phyloP scores from a whole-genome alignment of 2,113 vertebrate genomes.

The Mastomys natalensis region DNA sequence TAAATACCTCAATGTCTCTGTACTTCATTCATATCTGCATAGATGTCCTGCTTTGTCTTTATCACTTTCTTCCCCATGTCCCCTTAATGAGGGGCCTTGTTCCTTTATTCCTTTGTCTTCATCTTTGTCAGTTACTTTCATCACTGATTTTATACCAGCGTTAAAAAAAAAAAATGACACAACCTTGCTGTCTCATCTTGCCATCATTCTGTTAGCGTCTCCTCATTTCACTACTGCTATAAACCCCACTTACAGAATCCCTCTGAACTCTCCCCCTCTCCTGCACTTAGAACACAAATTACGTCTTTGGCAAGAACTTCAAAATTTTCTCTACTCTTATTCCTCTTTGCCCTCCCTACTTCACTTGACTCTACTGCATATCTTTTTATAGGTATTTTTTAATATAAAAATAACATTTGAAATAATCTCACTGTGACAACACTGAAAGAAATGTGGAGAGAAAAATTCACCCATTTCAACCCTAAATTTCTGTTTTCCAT shows the following conservation, averaged over 20 bases:
- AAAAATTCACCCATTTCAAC: conserved; percentile 45
- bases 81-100: not conserved
- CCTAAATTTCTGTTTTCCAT: conserved; percentile 11
- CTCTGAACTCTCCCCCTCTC: not conserved
- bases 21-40: conserved; percentile 3
- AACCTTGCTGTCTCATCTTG: not conserved
- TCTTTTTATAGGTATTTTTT: not conserved
- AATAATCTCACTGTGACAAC: conserved; percentile 9
- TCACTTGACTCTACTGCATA: conserved; percentile 1
- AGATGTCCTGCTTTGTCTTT: not conserved
- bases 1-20: conserved; percentile 21
- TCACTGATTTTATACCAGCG: conserved; percentile 32
- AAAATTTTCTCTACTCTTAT: conserved; percentile 37
- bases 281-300: conserved; percentile 44
- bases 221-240: conserved; percentile 21
- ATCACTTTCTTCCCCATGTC: not conserved
- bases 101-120: conserved; percentile 21
- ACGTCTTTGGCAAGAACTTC: conserved; percentile 24
- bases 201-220: conserved; percentile 12
- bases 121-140: conserved; percentile 20
- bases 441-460: conserved; percentile 48
- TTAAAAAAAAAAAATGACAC: conserved; percentile 25
- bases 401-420: conserved; percentile 27
- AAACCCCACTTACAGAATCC: not conserved
- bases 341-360: conserved; percentile 9